Conservation (phyloP, 2,888 invertebrate species). For the Dicroscelio sp. region DNA sequence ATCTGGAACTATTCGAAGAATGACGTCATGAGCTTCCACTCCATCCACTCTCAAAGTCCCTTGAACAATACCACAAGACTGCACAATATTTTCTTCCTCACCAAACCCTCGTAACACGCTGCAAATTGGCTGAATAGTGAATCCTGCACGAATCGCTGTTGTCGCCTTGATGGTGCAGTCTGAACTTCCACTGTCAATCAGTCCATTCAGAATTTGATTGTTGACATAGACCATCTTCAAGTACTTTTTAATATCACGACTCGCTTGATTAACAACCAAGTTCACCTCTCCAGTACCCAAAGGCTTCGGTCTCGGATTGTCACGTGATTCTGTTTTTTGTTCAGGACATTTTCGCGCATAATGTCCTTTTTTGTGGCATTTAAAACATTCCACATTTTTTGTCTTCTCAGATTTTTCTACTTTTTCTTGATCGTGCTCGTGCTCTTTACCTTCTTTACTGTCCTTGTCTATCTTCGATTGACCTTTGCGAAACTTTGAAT, state of each 20-base stretch:
- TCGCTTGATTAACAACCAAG: neutral
- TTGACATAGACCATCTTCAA: neutral
- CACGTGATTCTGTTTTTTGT: no score
- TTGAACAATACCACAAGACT: conserved; percentile 54
- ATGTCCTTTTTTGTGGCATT: conserved; percentile 25
- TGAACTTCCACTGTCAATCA: conserved; percentile 76
- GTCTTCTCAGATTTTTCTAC: conserved; percentile 23
- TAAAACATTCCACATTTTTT: conserved; percentile 19
- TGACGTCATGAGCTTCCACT: conserved; percentile 65
- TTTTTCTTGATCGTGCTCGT: conserved; percentile 3
- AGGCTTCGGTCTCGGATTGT: neutral
- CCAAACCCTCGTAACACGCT: conserved; percentile 58
- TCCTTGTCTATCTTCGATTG: no score
- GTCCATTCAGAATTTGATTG: neutral
- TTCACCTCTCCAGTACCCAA: neutral
- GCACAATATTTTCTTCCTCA: neutral
- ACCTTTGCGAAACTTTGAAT: no score
- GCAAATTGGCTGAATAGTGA: neutral
- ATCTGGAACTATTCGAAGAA: conserved; percentile 45
- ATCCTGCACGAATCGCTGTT: neutral
- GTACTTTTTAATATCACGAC: neutral
- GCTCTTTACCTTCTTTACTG: neutral
- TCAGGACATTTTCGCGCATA: conserved; percentile 39
- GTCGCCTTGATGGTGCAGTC: conserved; percentile 38
- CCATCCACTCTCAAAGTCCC: conserved; percentile 70